Base-by-base conservation (phyloP, 2,888 invertebrate species). In the Tolmerus cingulatus region DNA sequence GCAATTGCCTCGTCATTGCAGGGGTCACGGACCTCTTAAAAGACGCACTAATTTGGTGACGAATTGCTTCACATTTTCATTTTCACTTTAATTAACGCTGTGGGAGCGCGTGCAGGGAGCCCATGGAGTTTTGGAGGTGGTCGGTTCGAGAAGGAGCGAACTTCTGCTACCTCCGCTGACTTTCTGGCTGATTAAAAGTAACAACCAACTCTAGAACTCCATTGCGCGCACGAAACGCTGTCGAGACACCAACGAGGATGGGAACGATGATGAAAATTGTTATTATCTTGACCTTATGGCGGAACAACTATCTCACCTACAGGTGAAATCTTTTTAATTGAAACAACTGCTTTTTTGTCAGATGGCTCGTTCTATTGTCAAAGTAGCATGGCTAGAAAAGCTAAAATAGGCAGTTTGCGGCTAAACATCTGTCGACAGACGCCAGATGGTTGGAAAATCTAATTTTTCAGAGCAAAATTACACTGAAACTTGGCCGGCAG, bases 11-110 rank as follows among this genome's bases (percentile, higher is more conserved):
- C 37, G n/a, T 46, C 43, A 23, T 79, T 0, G n/a, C 9, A 12
- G n/a, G 79, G 79, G 79, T 79, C 79, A 79, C 79, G 43, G 79
- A 79, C 51, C 79, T 46, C 51, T 27, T 79, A 55, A 46, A 79
- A 79, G 51, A 27, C 51, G 19, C 46, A 14, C 79, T 51, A 79
- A 79, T 79, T 79, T 79, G 79, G 79, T 79, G 79, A 79, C 79
- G 79, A 51, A 79, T 79, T 79, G 51, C 79, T 79, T 79, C 51
- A 79, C 51, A 79, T 79, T 51, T 79, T 79, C 79, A 79, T 79
- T 79, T 79, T 51, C 79, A 79, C 51, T 79, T 79, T 79, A 79
- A 79, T 79, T 79, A 79, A 79, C 79, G 51, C 46, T 34, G 79
- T 16, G 79, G 51, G 51, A 51, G 27, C 66, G 51, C 30, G 51